These are phyloP conservation scores for Akabosia matsudoensis DNA, from an alignment of 1,140 invertebrate genomes.

Conservation along the genomic window DNA sequence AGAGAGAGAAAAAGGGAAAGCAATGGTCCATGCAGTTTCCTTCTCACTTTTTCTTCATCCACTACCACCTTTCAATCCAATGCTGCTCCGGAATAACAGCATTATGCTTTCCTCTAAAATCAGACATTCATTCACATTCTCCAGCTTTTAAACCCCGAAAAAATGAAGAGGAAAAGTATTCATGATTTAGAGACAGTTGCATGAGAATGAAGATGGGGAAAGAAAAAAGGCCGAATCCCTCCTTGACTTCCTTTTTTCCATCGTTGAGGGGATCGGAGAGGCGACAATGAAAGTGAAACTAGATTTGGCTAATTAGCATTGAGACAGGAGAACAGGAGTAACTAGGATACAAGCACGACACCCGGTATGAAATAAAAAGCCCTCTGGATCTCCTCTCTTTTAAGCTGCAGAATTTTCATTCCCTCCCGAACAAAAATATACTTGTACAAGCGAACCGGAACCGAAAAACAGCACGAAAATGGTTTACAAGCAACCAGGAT, in stretches of 20 bases:
- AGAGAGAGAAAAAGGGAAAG: neutral
- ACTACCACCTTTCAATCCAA: neutral
- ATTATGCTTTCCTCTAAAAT: too few relatives aligned
- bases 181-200: neutral
- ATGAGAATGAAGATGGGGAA: neutral
- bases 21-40: conserved; percentile 8
- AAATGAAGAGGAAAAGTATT: neutral
- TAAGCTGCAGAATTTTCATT: neutral
- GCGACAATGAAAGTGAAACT: conserved; percentile 24
- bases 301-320: conserved; percentile 25
- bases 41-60: neutral
- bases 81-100: too few relatives aligned
- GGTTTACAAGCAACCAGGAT: neutral
- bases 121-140: too few relatives aligned
- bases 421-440: neutral
- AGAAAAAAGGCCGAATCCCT: neutral
- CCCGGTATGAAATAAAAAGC: neutral
- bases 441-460: neutral
- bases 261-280: neutral
- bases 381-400: neutral
- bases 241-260: conserved; percentile 4
- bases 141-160: too few relatives aligned
- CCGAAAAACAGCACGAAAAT: neutral
- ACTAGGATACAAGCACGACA: neutral
- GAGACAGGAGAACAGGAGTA: conserved; percentile 5